Percentiles rank a stretch among this genome's conserved stretches.
These are phyloP conservation scores for Crambe crambe DNA, from an alignment of 37 sponge, comb jelly and placozoan genomes.

Conservation along the genomic window DNA sequence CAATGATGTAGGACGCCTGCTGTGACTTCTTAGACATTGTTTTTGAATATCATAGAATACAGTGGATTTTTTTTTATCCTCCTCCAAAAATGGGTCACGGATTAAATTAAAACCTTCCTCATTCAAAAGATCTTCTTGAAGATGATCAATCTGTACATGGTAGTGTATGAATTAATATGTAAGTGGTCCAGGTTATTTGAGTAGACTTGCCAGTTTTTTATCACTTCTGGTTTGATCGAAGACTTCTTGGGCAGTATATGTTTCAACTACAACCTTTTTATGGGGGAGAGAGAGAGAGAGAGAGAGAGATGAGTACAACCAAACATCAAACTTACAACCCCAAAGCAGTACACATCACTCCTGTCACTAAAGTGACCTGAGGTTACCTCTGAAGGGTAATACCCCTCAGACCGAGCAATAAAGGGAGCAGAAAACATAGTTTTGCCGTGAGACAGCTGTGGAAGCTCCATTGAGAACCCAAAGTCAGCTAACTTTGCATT, in stretches of 20 bases:
- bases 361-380: not conserved
- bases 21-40: not conserved
- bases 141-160: not conserved
- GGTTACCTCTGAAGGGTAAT: conserved; percentile 17
- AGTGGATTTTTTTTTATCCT: not conserved
- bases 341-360: conserved; percentile 37
- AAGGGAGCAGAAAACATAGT: not conserved
- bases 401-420: conserved; percentile 8
- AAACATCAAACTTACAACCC: conserved; percentile 13
- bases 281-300: not conserved
- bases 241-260: not conserved
- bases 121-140: not conserved
- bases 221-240: not conserved
- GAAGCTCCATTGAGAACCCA: conserved; percentile 23
- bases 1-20: conserved; percentile 1
- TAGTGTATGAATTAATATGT: not conserved
- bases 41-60: not conserved
- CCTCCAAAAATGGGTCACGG: not conserved
- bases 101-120: not conserved
- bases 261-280: conserved; percentile 1
- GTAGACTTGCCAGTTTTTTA: not conserved
- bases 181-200: not conserved
- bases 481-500: conserved; percentile 33
- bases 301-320: too few species aligned
- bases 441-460: not conserved